phyloP scores from a whole-genome alignment of 2,888 invertebrate species.

The Hyalella azteca region DNA sequence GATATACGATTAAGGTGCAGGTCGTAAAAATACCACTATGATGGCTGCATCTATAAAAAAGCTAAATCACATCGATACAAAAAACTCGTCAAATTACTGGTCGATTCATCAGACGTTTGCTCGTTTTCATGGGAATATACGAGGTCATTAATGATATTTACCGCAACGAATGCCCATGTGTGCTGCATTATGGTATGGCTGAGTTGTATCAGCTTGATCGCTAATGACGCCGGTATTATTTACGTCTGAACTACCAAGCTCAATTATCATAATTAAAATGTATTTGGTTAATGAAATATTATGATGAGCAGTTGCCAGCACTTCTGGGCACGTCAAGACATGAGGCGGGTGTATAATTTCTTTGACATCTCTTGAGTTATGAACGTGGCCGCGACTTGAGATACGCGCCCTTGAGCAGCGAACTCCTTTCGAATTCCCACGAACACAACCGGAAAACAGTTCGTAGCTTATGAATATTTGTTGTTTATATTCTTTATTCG shows the following conservation, averaged over 20 bases:
- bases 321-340: conserved; percentile 2
- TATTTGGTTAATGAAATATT: conserved; percentile 32
- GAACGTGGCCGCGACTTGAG: not conserved
- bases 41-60: not conserved
- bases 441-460: too few species aligned
- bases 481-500: too few species aligned
- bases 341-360: not conserved
- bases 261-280: not conserved
- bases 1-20: conserved; percentile 22
- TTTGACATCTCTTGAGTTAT: conserved; percentile 12
- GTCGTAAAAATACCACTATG: conserved; percentile 28
- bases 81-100: conserved; percentile 4
- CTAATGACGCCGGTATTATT: not conserved
- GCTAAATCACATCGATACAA: conserved; percentile 14
- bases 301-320: conserved; percentile 28
- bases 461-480: too few species aligned
- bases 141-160: conserved; percentile 2
- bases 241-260: not conserved
- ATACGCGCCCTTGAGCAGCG: conserved; percentile 20
- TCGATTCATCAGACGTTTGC: conserved; percentile 17
- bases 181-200: not conserved
- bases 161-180: not conserved
- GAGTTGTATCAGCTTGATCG: not conserved
- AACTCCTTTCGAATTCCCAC: too few species aligned
- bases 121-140: conserved; percentile 3